A percentile compares a stretch with the other conserved stretches of the same genome.
Conservation (phyloP, 2,888 invertebrate species). For the Ormyrus labotus region DNA sequence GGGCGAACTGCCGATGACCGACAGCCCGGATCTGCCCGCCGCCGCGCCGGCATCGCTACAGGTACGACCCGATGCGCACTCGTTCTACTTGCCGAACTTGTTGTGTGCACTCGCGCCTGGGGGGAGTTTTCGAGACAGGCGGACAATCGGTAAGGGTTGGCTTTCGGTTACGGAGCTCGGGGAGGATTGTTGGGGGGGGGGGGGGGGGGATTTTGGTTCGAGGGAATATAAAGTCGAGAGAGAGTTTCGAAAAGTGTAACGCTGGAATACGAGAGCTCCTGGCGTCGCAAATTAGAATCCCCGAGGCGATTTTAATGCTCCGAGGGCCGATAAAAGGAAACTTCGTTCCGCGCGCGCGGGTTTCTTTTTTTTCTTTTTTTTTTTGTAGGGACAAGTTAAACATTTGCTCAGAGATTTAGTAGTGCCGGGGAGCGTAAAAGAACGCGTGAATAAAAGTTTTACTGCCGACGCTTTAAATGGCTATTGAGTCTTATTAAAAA, state of each 20-base stretch:
- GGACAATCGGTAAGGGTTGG: too few species aligned
- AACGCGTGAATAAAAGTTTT: too few species aligned
- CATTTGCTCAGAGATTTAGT: too few species aligned
- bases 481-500: too few species aligned
- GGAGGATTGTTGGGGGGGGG: too few species aligned
- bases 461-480: too few species aligned
- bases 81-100: slow-evolving; percentile 10
- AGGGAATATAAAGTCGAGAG: too few species aligned
- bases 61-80: slow-evolving; percentile 60
- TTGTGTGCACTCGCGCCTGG: background rate
- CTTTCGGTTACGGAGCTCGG: too few species aligned
- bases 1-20: slow-evolving; percentile 64
- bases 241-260: too few species aligned
- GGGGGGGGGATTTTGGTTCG: too few species aligned
- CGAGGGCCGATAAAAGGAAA: slow-evolving; percentile 17
- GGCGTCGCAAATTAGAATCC: slow-evolving; percentile 29
- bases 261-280: background rate
- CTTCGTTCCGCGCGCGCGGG: background rate
- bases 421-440: too few species aligned
- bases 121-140: too few species aligned
- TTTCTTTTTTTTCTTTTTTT: background rate
- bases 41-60: slow-evolving; percentile 65
- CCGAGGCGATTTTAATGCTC: slow-evolving; percentile 40
- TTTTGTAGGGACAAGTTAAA: background rate
- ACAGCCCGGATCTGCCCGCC: slow-evolving; percentile 62